Base-by-base conservation (phyloP, 2,888 invertebrate species). In the Anodontia alba region DNA sequence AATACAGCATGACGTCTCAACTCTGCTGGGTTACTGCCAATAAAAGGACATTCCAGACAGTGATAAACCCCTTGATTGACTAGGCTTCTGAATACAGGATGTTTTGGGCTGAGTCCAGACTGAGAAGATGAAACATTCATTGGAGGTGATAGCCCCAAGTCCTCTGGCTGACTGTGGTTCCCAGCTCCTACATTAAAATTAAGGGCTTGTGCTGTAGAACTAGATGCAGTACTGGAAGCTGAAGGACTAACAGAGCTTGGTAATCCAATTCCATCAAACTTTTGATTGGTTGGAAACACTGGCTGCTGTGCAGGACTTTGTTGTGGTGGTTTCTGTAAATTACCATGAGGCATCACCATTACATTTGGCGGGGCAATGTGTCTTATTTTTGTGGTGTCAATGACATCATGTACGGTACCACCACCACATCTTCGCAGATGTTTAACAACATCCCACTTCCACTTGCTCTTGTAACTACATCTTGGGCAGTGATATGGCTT, bases 391-490 rank as follows among this genome's bases (percentile, higher is more conserved):
- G 91, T 90, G 29, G 91, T 93, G 84, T 94, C 93, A 71, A 93
- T 93, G 76, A 94, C 94, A 85, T 94, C 94, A 76, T 93, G 91
- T 31, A 94, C 92, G 15, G 93, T 93, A 17, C 93, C 93, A 96
- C 96, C 87, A 69, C 94, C 94, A 83, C 94, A 94, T 15, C 94
- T 89, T 79, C 94, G 92, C 69, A 94, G 81, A 78, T 94, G 94
- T 76, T 94, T 94, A 20, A 94, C 94, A 8, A 94, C 94, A 87
- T 94, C 94, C 94, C 94, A 94, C 84, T 94, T 94, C 94, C 94
- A 94, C 73, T 94, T 94, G 77, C 93, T 93, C 78, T 92, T 91
- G 87, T 94, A 94, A 51, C 92, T 93, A 78, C 94, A 94, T 57
- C 93, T 86, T 0, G 94, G 94, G 78, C 94, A 94, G 62, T 91